Percentiles rank a stretch among this genome's conserved stretches.
Evolutionary conservation across 2,113 vertebrate genomes (phyloP).

Genomic region (Microcebus ravelobensis): DNA sequence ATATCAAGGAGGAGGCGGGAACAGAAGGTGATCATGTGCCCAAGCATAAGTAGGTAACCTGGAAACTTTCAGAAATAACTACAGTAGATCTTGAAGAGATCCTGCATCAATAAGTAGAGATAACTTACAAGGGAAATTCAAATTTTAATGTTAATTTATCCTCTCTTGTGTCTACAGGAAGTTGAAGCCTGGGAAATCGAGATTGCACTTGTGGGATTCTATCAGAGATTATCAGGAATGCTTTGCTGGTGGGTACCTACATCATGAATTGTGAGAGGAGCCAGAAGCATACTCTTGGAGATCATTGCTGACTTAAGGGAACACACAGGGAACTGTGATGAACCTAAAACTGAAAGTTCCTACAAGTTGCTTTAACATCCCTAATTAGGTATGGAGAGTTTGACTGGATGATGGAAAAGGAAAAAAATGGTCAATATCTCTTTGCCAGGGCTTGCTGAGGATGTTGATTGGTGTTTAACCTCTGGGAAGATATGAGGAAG

Average conservation of each 20-base stretch:
- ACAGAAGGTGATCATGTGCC: not conserved
- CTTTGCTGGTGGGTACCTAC: not conserved
- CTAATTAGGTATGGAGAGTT: not conserved
- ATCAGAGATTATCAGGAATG: not conserved
- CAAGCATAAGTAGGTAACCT: not conserved
- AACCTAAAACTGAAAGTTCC: not conserved
- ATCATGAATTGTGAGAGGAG: not conserved
- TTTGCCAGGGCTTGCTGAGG: not conserved
- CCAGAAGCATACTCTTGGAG: not conserved
- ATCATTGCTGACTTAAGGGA: not conserved
- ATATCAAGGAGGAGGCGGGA: not conserved
- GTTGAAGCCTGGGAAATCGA: not conserved
- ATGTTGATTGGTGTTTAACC: not conserved
- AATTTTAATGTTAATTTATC: not conserved
- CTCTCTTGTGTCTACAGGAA: not conserved
- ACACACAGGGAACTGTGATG: not conserved
- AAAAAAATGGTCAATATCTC: not conserved
- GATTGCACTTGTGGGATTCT: not conserved
- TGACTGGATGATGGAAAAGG: not conserved
- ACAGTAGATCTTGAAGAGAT: not conserved
- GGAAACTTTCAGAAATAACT: not conserved
- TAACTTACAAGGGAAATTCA: not conserved
- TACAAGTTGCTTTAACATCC: not conserved
- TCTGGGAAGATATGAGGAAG: not conserved
- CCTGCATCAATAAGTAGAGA: not conserved